Base-by-base conservation (phyloP, 2,888 invertebrate genomes). In the Xanthia togata region DNA sequence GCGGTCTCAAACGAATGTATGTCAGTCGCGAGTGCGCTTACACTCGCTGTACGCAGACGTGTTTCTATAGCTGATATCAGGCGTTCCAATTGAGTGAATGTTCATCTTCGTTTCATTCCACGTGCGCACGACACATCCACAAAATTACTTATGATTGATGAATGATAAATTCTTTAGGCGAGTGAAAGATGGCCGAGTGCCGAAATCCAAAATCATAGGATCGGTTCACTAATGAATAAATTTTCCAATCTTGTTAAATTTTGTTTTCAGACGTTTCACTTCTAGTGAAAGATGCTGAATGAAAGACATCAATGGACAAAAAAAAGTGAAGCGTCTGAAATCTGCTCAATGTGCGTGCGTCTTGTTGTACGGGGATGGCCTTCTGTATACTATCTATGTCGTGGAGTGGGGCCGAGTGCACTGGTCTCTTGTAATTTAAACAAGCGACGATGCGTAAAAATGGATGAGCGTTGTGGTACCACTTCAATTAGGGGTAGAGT, bases 391-490 rank as follows among this genome's bases (percentile, higher is more conserved):
- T 23, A 23, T 26, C 12, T 44, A 0, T 57, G 26, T 12, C 6
- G 11, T 72, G 63, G 3, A 23, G 0, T 20, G 53, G 86, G 90
- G 91, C 89, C 85, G 78, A 83, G 81, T 87, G 87, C 85, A 90
- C 90, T 91, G 89, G 91, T 93, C 91, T 93, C 91, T 90, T 92
- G 93, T 94, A 94, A 95, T 95, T 95, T 95, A 93, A 91, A 90
- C 90, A 92, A 90, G 93, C 94, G 90, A 84, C 92, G 93, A 94
- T 92, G 95, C 94, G 93, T 93, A 91, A 94, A 94, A 95, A 94
- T 93, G 93, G 93, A 93, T 93, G 93, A 92, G 91, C 91, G 76
- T 83, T 79, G 84, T 79, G 80, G 86, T 81, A 84, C 88, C 90
- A 89, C 92, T 92, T 92, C 91, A 93, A 92, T 92, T 92, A 92